Conservation (phyloP, 2,888 invertebrate genomes). For the Creontiades dilutus region DNA sequence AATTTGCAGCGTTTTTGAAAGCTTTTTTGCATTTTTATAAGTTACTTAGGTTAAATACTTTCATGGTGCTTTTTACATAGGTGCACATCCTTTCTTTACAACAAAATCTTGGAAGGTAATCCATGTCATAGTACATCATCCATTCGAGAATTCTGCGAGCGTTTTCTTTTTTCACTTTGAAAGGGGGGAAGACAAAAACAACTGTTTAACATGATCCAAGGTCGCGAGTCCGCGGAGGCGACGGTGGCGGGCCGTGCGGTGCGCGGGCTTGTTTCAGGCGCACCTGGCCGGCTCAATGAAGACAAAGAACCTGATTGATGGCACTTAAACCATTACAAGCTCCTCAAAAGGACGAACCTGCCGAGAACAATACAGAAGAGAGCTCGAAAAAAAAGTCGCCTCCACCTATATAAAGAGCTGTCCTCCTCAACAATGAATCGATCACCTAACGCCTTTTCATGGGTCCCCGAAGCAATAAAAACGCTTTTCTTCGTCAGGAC, state of each 20-base stretch:
- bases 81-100: too few species aligned
- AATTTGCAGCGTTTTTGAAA: too few species aligned
- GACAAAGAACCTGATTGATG: slow-evolving; percentile 43
- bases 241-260: not conserved
- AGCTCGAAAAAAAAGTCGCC: not conserved
- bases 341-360: not conserved
- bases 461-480: not conserved
- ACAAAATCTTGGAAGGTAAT: too few species aligned
- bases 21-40: too few species aligned
- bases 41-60: too few species aligned
- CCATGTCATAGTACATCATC: too few species aligned
- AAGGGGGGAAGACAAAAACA: too few species aligned
- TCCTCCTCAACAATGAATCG: not conserved
- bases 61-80: too few species aligned
- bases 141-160: too few species aligned
- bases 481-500: not conserved
- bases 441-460: not conserved
- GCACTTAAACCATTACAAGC: slow-evolving; percentile 28
- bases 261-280: not conserved
- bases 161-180: too few species aligned
- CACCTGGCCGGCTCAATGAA: not conserved
- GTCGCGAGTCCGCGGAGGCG: not conserved
- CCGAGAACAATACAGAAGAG: slow-evolving; percentile 25
- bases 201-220: not conserved
- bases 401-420: not conserved